These are phyloP conservation scores for Microplitis demolitor DNA, from an alignment of 1,140 invertebrate species.

Conservation along the genomic window DNA sequence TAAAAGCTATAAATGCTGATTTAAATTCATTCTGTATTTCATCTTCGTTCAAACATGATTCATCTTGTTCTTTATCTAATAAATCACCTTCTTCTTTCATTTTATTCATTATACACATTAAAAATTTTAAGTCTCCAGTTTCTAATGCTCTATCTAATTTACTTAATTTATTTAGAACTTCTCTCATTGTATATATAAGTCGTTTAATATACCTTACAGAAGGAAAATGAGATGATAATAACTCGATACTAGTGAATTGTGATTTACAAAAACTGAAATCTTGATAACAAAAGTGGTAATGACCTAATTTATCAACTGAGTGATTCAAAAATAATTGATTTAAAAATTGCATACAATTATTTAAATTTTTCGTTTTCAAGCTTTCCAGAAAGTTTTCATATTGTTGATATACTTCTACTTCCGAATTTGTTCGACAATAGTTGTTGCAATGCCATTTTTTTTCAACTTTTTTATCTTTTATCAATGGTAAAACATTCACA, in stretches of 20 bases:
- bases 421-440: background rate
- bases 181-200: background rate
- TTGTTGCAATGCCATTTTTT: background rate
- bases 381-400: constrained; percentile 4
- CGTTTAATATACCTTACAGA: too few relatives aligned
- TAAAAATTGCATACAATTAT: background rate
- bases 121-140: too few relatives aligned
- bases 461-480: background rate
- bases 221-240: too few relatives aligned
- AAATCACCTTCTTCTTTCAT: background rate
- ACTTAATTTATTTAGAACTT: too few relatives aligned
- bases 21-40: constrained; percentile 4
- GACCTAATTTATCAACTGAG: too few relatives aligned
- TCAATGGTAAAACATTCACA: constrained; percentile 4
- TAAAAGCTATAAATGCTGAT: constrained; percentile 4
- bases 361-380: background rate
- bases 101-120: too few relatives aligned
- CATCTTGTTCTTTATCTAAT: background rate
- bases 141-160: too few relatives aligned
- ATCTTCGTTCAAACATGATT: constrained; percentile 11
- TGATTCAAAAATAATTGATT: background rate
- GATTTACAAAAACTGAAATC: too few relatives aligned
- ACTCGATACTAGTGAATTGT: too few relatives aligned
- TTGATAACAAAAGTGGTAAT: too few relatives aligned
- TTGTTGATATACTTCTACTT: background rate